Conservation (phyloP, 2,797 vertebrate genomes). For the Thunnus albacares region DNA sequence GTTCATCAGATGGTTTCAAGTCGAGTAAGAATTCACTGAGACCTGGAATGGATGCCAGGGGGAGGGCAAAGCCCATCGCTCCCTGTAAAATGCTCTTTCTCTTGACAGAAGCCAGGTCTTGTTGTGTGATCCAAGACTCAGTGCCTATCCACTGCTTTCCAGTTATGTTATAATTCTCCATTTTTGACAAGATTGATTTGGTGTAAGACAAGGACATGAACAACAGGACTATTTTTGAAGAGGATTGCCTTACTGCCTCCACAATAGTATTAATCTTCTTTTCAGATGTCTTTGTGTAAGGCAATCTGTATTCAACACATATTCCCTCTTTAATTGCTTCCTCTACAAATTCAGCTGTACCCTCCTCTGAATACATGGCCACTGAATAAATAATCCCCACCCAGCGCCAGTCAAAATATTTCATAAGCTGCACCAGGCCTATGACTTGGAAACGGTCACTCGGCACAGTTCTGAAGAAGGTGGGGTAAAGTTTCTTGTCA, state of each 20-base stretch:
- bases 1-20: constrained; percentile 71
- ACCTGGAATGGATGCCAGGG: constrained; percentile 62
- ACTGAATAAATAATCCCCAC: constrained; percentile 65
- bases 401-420: constrained; percentile 80
- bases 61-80: constrained; percentile 75
- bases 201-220: constrained; percentile 68
- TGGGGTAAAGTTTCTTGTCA: constrained; percentile 67
- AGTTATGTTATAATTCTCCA: constrained; percentile 69
- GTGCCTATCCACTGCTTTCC: constrained; percentile 76
- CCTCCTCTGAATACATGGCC: constrained; percentile 51
- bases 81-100: constrained; percentile 68
- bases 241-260: constrained; percentile 56
- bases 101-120: constrained; percentile 57
- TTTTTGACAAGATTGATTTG: constrained; percentile 48
- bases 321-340: constrained; percentile 66
- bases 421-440: constrained; percentile 74
- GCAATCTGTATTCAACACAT: constrained; percentile 72
- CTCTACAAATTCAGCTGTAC: constrained; percentile 51
- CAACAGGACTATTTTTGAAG: constrained; percentile 72
- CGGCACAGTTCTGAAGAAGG: constrained; percentile 79
- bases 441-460: constrained; percentile 74
- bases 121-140: constrained; percentile 75
- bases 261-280: background rate
- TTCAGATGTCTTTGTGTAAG: background rate
- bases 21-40: constrained; percentile 71